A percentile compares a stretch with the other conserved stretches of the same genome.
Conservation (phyloP, 2,888 invertebrate species). For the Zhuqinia jingwanae region DNA sequence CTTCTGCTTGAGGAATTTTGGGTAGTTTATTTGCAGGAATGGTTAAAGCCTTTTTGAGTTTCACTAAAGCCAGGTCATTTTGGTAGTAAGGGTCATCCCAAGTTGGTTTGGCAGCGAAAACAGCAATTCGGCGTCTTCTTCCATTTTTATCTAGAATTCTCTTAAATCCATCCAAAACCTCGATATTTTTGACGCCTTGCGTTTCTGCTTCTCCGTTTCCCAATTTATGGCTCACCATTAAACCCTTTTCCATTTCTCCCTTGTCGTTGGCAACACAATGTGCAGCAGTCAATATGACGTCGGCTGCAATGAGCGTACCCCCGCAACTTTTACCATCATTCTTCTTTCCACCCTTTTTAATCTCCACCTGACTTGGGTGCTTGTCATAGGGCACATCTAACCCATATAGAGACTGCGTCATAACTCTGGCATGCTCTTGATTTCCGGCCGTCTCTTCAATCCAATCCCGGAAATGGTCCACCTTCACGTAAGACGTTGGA, state of each 20-base stretch:
- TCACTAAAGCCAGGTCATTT: slow-evolving; percentile 33
- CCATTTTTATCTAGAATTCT: not conserved
- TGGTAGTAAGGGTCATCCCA: not conserved
- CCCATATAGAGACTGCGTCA: slow-evolving; percentile 14
- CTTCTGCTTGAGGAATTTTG: not conserved
- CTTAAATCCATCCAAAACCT: slow-evolving; percentile 9
- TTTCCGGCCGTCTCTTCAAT: slow-evolving; percentile 23
- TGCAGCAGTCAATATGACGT: slow-evolving; percentile 20
- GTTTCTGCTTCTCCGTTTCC: too few relatives aligned
- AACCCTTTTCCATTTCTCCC: not conserved
- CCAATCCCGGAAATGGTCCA: slow-evolving; percentile 35
- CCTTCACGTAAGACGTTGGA: slow-evolving; percentile 9
- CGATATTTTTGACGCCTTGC: not conserved
- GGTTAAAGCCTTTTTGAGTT: not conserved
- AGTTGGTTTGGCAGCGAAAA: slow-evolving; percentile 10
- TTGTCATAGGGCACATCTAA: not conserved
- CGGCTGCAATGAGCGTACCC: slow-evolving; percentile 22
- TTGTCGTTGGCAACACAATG: slow-evolving; percentile 28
- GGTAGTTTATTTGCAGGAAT: not conserved
- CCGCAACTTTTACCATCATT: slow-evolving; percentile 1
- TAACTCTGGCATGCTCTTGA: not conserved
- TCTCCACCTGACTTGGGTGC: slow-evolving; percentile 12
- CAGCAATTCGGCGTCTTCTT: not conserved
- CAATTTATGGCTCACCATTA: not conserved
- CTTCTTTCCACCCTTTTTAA: not conserved